Evolutionary conservation across 2,797 vertebrate species (phyloP), one percentile per base, ranked within the genome.

Genomic region (Knipowitschia caucasica): DNA sequence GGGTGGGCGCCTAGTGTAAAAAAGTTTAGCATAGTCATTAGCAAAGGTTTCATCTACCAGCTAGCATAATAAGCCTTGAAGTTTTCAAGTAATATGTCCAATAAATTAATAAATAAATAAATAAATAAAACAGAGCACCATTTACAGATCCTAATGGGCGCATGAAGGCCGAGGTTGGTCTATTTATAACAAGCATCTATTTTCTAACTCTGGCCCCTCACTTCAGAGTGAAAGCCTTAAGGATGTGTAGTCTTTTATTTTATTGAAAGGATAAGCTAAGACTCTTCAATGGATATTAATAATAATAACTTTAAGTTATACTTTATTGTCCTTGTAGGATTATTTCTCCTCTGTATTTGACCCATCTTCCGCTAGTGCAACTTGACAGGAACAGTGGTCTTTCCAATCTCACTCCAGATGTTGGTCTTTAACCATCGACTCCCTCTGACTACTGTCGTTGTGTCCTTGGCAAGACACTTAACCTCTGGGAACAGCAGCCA

Each of bases 81-180:
- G 34, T 36, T 59, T 53, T 53, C 55, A 50, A 44, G 70, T 52
- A 55, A 47, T 56, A 39, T 30, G 45, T 34, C 60, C 30, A 51
- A 69, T 81, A 70, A 64, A 63, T 58, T 46, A 33, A 65, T n/a
- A n/a, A n/a, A n/a, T n/a, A n/a, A n/a, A n/a, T n/a, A n/a, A n/a
- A n/a, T n/a, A n/a, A n/a, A n/a, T n/a, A n/a, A n/a, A n/a, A n/a
- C n/a, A n/a, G n/a, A 65, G 57, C 53, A 62, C 40, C 63, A 62
- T 66, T 60, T 64, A 49, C 50, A 60, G 46, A 73, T 68, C 51
- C 50, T 36, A 44, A 35, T 4, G 36, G 64, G 35, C 58, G 53
- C 52, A 33, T 3, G 53, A 56, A 81, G 75, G 73, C 68, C 70
- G 73, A 81, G 78, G 77, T 43, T 68, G 21, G n/a, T 53, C 46